Evolutionary conservation across 2,797 vertebrate species (phyloP).

Genomic region (Notolepis coatsorum): DNA sequence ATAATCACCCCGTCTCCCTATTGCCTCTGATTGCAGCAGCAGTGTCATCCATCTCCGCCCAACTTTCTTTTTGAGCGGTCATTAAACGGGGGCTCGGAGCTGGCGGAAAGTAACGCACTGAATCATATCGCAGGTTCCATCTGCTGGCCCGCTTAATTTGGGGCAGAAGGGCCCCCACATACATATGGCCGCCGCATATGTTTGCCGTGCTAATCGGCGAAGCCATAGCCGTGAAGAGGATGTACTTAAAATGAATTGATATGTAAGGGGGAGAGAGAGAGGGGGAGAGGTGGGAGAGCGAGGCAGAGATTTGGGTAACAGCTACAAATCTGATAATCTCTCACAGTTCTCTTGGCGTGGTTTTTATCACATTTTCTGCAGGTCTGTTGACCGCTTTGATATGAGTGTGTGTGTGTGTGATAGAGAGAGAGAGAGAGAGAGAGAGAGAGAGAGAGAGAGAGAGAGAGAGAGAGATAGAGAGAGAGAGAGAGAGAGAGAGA

Average conservation of each 20-base stretch:
- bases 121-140: slow-evolving; percentile 75
- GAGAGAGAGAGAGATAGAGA: too few species aligned
- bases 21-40: slow-evolving; percentile 50
- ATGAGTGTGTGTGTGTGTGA: not conserved
- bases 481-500: too few species aligned
- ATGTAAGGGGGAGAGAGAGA: slow-evolving; percentile 28
- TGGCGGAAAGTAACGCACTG: slow-evolving; percentile 72
- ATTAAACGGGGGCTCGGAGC: slow-evolving; percentile 76
- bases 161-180: slow-evolving; percentile 66
- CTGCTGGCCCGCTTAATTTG: slow-evolving; percentile 75
- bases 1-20: slow-evolving; percentile 69
- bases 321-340: slow-evolving; percentile 48
- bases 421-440: too few species aligned
- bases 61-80: slow-evolving; percentile 75
- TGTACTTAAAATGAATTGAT: slow-evolving; percentile 57
- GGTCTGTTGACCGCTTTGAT: slow-evolving; percentile 28
- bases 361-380: slow-evolving; percentile 40
- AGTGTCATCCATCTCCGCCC: slow-evolving; percentile 72
- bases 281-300: slow-evolving; percentile 11
- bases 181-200: slow-evolving; percentile 73
- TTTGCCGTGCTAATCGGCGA: slow-evolving; percentile 68
- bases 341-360: slow-evolving; percentile 18
- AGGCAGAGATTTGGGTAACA: slow-evolving; percentile 19
- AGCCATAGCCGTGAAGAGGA: slow-evolving; percentile 45
- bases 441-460: too few species aligned